Evolutionary conservation across 2,113 vertebrate species (phyloP).

Genomic region (Phylloscopus trochilus): DNA sequence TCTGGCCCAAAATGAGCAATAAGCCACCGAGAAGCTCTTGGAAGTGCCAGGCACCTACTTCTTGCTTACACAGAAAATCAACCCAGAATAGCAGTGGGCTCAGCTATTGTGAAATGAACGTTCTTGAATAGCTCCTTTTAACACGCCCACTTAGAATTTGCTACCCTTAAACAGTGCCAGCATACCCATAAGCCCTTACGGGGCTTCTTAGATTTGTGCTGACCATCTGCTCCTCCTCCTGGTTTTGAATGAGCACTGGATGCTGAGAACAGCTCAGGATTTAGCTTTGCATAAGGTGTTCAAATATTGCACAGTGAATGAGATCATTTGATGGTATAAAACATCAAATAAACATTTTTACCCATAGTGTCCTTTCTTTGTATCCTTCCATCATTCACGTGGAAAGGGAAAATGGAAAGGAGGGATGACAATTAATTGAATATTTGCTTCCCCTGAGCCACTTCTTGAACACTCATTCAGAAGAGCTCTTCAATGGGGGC

Average conservation of each 20-base stretch:
- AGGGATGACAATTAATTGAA: background rate
- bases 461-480: background rate
- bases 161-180: background rate
- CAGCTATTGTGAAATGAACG: background rate
- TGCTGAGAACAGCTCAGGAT: background rate
- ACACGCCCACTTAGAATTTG: background rate
- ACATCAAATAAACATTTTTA: background rate
- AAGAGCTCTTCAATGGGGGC: background rate
- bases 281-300: background rate
- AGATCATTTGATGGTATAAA: background rate
- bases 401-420: background rate
- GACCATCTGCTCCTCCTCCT: background rate
- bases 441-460: background rate
- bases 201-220: background rate
- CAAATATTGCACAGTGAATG: background rate
- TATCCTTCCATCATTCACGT: background rate
- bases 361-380: background rate
- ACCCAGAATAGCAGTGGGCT: background rate
- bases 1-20: constrained; percentile 1
- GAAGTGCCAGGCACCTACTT: background rate
- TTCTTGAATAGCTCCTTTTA: background rate
- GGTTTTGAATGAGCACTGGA: background rate
- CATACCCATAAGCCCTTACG: background rate
- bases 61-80: background rate
- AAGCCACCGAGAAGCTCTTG: background rate